Conservation (phyloP, 2,113 vertebrate genomes). For the Tamias sibiricus region DNA sequence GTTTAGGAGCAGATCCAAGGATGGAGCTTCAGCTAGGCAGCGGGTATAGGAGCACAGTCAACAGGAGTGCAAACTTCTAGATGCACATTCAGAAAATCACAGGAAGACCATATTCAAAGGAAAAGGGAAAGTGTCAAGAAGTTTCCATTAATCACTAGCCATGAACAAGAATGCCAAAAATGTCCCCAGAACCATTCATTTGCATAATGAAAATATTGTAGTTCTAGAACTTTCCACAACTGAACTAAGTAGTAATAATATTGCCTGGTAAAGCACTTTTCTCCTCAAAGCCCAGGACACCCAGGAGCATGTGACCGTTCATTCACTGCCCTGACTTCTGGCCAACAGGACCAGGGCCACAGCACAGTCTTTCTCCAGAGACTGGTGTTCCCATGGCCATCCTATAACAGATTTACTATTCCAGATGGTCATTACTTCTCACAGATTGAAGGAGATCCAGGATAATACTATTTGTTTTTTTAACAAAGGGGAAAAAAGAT, state of each 20-base stretch:
- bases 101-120: neutral
- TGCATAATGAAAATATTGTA: slow-evolving; percentile 64
- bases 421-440: slow-evolving; percentile 52
- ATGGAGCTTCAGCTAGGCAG: neutral
- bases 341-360: neutral
- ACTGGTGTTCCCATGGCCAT: neutral
- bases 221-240: slow-evolving; percentile 72
- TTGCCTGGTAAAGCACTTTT: slow-evolving; percentile 1
- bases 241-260: slow-evolving; percentile 71
- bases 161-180: neutral
- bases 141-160: neutral
- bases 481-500: neutral
- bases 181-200: neutral
- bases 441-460: slow-evolving; percentile 51
- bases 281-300: slow-evolving; percentile 56
- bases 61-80: neutral
- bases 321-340: slow-evolving; percentile 51
- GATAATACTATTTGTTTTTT: slow-evolving; percentile 37
- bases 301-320: slow-evolving; percentile 28
- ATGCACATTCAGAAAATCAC: neutral
- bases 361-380: slow-evolving; percentile 55
- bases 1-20: neutral
- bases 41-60: no score
- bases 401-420: slow-evolving; percentile 26
- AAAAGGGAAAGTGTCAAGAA: neutral